Evolutionary conservation across 2,113 vertebrate species (phyloP).

Genomic region (Ibidorhyncha struthersii): DNA sequence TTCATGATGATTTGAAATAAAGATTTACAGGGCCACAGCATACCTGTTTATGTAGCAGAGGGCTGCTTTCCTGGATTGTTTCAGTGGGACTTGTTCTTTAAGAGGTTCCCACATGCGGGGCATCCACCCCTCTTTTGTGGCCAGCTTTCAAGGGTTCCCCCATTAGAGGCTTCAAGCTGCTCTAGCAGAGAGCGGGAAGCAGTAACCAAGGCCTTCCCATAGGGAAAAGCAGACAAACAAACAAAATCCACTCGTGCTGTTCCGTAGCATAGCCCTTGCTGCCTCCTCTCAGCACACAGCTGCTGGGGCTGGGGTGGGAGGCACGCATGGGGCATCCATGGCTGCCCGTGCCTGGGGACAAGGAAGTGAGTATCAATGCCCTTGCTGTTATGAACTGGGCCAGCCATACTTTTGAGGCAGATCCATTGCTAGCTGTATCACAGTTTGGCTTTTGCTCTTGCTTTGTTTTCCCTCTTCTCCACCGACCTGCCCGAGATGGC

Average conservation of each 20-base stretch:
- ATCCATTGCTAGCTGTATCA: rapidly evolving
- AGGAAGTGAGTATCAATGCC: neutral
- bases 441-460: neutral
- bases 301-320: neutral
- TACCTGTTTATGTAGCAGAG: neutral
- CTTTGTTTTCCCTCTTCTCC: neutral
- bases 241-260: neutral
- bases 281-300: neutral
- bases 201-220: neutral
- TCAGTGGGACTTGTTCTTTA: neutral
- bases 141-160: neutral
- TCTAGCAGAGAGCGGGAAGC: neutral
- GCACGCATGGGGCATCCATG: rapidly evolving
- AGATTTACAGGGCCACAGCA: neutral
- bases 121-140: neutral
- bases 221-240: neutral
- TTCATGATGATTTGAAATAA: neutral
- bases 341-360: neutral
- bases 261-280: neutral
- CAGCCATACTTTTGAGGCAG: neutral
- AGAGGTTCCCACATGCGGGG: neutral
- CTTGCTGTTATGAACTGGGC: neutral
- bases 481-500: rapidly evolving
- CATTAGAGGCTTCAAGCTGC: neutral
- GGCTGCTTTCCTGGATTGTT: neutral